These are phyloP conservation scores for Pandemis cinnamomeana DNA, from an alignment of 2,888 invertebrate genomes.

Conservation along the genomic window DNA sequence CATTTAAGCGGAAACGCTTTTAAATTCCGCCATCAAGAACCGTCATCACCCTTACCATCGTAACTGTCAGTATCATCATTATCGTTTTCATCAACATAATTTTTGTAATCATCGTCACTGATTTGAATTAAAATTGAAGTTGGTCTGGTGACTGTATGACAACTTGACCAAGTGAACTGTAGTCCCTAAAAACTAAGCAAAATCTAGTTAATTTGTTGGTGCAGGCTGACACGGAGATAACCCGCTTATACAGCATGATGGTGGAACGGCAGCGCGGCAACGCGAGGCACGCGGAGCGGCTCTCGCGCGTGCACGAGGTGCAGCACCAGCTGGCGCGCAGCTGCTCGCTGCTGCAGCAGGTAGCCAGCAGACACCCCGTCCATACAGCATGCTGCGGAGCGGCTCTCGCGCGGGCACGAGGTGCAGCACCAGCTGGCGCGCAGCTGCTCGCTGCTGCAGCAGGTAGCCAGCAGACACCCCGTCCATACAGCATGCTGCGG, in stretches of 20 bases:
- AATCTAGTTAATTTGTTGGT: not conserved
- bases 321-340: constrained; percentile 93
- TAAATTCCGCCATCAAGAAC: too few relatives aligned
- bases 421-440: not conserved
- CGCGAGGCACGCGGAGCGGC: constrained; percentile 93
- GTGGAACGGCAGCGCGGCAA: constrained; percentile 93
- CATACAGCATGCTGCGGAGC: constrained; percentile 35
- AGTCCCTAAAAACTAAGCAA: too few relatives aligned
- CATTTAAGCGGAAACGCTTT: too few relatives aligned
- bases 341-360: constrained; percentile 87
- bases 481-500: constrained; percentile 48
- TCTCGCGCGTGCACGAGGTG: constrained; percentile 92
- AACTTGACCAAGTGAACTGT: too few relatives aligned
- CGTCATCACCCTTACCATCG: too few relatives aligned
- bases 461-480: not conserved
- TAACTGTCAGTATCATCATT: too few relatives aligned
- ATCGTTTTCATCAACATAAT: too few relatives aligned
- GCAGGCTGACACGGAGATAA: constrained; percentile 89
- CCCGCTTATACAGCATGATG: constrained; percentile 87
- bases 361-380: constrained; percentile 58
- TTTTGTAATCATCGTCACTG: too few relatives aligned
- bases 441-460: not conserved
- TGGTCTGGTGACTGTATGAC: too few relatives aligned
- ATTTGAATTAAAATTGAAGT: too few relatives aligned
- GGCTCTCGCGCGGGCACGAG: not conserved